phyloP scores from a whole-genome alignment of 2,888 invertebrate genomes.

The Nemotelus nigrinus region DNA sequence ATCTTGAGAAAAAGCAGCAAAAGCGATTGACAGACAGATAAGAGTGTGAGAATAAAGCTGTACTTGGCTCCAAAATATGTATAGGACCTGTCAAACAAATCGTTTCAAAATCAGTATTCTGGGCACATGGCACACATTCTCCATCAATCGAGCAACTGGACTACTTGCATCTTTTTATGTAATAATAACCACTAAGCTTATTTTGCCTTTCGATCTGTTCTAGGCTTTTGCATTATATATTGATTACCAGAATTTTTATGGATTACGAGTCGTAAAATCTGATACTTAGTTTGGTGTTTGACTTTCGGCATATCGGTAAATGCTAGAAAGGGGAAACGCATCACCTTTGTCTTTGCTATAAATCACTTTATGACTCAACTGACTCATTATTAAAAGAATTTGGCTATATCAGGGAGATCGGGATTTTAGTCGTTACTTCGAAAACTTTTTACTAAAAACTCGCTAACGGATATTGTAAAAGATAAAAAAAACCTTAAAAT shows the following conservation, averaged over 20 bases:
- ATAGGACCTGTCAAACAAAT: slow-evolving; percentile 42
- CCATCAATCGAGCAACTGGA: no score
- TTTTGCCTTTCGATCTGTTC: slow-evolving; percentile 11
- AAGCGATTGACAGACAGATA: slow-evolving; percentile 24
- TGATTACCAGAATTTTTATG: slow-evolving; percentile 28
- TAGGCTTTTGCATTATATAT: slow-evolving; percentile 9
- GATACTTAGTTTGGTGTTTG: slow-evolving; percentile 44
- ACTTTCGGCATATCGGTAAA: slow-evolving; percentile 3
- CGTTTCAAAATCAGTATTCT: slow-evolving; percentile 43
- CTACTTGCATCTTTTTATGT: no score
- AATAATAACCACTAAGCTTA: no score
- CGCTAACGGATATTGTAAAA: no score
- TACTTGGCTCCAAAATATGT: slow-evolving; percentile 30
- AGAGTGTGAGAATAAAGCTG: background rate
- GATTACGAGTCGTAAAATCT: slow-evolving; percentile 43
- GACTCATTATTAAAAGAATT: slow-evolving; percentile 18
- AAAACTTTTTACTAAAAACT: no score
- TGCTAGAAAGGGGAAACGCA: background rate
- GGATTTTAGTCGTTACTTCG: background rate
- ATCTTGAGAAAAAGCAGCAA: background rate
- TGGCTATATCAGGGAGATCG: background rate
- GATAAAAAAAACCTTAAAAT: no score
- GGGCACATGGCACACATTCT: slow-evolving; percentile 7
- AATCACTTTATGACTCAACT: slow-evolving; percentile 15
- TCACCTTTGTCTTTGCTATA: slow-evolving; percentile 19